Evolutionary conservation across 2,113 vertebrate genomes (phyloP).

Genomic region (Bombycilla garrulus): DNA sequence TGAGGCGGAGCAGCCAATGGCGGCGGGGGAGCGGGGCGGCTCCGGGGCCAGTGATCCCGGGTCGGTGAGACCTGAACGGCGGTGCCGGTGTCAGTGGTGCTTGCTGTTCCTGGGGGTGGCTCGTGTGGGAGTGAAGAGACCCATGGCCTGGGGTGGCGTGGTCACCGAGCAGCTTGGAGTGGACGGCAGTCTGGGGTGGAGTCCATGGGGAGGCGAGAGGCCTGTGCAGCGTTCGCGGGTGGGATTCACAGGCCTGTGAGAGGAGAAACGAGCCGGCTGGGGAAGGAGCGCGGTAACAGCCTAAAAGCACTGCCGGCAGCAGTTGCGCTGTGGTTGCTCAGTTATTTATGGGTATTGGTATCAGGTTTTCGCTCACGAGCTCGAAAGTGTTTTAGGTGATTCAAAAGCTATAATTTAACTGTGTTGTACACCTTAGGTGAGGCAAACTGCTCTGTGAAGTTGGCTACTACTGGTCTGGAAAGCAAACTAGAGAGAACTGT

Average conservation of each 20-base stretch:
- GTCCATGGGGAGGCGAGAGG: too few relatives aligned
- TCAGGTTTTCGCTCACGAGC: accelerated
- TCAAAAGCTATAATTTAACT: background rate
- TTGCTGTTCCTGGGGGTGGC: accelerated
- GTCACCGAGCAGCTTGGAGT: accelerated
- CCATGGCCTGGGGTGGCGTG: accelerated
- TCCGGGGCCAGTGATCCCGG: accelerated
- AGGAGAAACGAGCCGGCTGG: accelerated
- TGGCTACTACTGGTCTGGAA: accelerated
- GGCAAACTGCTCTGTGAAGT: background rate
- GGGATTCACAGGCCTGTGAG: background rate
- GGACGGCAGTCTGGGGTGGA: background rate
- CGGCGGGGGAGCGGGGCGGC: background rate
- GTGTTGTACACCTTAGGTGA: accelerated
- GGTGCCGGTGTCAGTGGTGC: too few relatives aligned
- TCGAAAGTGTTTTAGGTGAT: background rate
- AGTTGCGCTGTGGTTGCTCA: accelerated
- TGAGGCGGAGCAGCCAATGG: background rate
- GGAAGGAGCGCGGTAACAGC: accelerated
- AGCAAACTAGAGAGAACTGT: background rate
- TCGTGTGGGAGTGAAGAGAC: accelerated
- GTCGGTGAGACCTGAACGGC: accelerated
- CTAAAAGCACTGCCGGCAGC: accelerated
- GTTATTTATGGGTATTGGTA: background rate
- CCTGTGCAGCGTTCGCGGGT: accelerated